Percentiles rank a stretch among this genome's conserved stretches.
Evolutionary conservation across 1,140 invertebrate species (phyloP).

Genomic region (Drosophila biarmipes): DNA sequence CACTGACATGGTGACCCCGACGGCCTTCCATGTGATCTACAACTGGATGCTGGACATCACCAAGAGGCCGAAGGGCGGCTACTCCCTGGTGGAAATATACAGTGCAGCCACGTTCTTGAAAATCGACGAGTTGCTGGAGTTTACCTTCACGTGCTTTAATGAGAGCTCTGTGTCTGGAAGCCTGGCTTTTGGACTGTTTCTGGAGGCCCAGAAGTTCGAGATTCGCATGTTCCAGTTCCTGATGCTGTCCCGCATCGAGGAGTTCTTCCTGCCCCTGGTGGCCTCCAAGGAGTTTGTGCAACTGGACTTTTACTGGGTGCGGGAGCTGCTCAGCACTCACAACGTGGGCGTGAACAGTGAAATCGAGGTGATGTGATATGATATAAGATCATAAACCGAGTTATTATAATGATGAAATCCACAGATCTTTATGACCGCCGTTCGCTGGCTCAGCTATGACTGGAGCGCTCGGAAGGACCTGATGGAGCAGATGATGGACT

Average conservation of each 20-base stretch:
- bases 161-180: conserved; percentile 89
- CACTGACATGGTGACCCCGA: conserved; percentile 85
- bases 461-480: conserved; percentile 86
- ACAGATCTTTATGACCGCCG: conserved; percentile 90
- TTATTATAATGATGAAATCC: too few relatives aligned
- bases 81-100: conserved; percentile 86
- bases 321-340: conserved; percentile 88
- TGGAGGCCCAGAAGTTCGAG: conserved; percentile 85
- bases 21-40: conserved; percentile 89
- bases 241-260: conserved; percentile 88
- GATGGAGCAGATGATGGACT: conserved; percentile 86
- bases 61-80: conserved; percentile 84
- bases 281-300: conserved; percentile 86
- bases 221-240: conserved; percentile 78
- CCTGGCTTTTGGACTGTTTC: conserved; percentile 89
- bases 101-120: conserved; percentile 86
- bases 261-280: not conserved
- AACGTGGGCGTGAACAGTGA: conserved; percentile 88
- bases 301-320: conserved; percentile 87
- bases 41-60: conserved; percentile 89
- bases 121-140: conserved; percentile 90
- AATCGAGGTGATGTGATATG: conserved; percentile 86
- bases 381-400: too few relatives aligned
- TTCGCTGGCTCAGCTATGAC: conserved; percentile 90
- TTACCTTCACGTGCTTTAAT: conserved; percentile 88